These are phyloP conservation scores for Nipponia nippon DNA, from an alignment of 2,113 vertebrate species.

Conservation along the genomic window DNA sequence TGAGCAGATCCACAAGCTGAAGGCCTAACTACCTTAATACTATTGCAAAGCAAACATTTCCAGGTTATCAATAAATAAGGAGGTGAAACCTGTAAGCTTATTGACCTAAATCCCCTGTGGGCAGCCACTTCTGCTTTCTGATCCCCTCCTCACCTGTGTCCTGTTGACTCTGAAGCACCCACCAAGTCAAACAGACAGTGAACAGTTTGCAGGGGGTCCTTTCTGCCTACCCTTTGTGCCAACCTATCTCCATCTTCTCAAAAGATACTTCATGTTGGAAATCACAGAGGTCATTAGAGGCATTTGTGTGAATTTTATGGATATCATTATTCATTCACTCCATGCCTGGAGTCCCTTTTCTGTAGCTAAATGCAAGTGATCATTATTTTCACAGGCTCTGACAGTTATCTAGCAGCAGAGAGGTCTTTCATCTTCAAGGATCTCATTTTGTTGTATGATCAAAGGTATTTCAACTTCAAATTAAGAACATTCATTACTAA, in stretches of 20 bases:
- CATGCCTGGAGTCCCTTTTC: background rate
- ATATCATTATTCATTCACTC: background rate
- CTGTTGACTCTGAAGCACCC: background rate
- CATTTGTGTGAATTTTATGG: background rate
- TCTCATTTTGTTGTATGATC: constrained; percentile 32
- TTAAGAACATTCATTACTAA: background rate
- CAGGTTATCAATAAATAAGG: background rate
- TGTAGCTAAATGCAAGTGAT: background rate
- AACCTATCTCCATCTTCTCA: background rate
- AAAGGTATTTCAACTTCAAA: constrained; percentile 29
- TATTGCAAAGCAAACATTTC: background rate
- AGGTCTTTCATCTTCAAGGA: constrained; percentile 10
- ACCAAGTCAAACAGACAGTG: background rate
- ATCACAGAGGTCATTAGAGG: background rate
- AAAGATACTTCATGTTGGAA: background rate
- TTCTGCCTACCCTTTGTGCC: background rate
- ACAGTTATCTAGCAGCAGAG: background rate
- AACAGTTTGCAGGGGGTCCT: background rate
- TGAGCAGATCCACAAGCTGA: background rate
- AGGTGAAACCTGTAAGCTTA: background rate
- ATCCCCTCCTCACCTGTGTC: background rate
- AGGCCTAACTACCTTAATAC: background rate
- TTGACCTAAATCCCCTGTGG: background rate
- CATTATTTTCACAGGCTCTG: background rate
- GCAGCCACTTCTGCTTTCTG: background rate